A percentile compares a stretch with the other conserved stretches of the same genome.
These are phyloP conservation scores for Carposina sasakii DNA, from an alignment of 1,140 invertebrate genomes.

Conservation along the genomic window DNA sequence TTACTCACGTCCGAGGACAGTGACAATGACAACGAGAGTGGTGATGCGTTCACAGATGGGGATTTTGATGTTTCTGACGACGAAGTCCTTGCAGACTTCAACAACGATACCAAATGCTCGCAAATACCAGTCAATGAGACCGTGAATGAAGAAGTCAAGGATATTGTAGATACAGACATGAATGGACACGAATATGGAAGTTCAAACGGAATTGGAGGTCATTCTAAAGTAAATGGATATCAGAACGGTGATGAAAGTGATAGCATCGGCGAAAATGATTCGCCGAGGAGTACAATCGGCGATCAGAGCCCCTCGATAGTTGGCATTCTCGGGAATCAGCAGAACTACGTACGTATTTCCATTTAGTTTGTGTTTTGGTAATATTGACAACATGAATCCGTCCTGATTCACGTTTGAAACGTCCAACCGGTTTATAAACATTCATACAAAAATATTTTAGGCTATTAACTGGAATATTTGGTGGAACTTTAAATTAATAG, in stretches of 20 bases:
- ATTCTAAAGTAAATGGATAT: constrained; percentile 19
- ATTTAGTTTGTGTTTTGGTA: constrained; percentile 7
- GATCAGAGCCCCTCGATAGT: constrained; percentile 59
- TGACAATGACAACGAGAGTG: constrained; percentile 54
- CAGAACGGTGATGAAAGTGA: constrained; percentile 21
- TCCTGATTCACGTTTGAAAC: constrained; percentile 9
- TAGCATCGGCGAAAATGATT: constrained; percentile 20
- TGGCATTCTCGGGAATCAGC: constrained; percentile 66
- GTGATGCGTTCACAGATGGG: constrained; percentile 62
- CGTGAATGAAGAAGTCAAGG: constrained; percentile 40
- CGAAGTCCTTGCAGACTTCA: constrained; percentile 40
- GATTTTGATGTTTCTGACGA: constrained; percentile 63
- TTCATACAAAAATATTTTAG: no score
- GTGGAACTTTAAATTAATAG: no score
- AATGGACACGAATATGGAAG: constrained; percentile 12
- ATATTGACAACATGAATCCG: not conserved
- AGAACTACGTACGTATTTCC: constrained; percentile 66
- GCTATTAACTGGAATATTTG: no score
- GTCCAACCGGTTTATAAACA: no score
- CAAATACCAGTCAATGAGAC: constrained; percentile 49
- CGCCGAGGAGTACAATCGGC: constrained; percentile 42
- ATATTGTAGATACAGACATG: constrained; percentile 11
- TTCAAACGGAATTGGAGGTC: not conserved
- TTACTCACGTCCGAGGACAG: constrained; percentile 49
- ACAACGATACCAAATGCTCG: constrained; percentile 22